These are phyloP conservation scores for Gobionotothen gibberifrons DNA, from an alignment of 2,797 vertebrate genomes.

Conservation along the genomic window DNA sequence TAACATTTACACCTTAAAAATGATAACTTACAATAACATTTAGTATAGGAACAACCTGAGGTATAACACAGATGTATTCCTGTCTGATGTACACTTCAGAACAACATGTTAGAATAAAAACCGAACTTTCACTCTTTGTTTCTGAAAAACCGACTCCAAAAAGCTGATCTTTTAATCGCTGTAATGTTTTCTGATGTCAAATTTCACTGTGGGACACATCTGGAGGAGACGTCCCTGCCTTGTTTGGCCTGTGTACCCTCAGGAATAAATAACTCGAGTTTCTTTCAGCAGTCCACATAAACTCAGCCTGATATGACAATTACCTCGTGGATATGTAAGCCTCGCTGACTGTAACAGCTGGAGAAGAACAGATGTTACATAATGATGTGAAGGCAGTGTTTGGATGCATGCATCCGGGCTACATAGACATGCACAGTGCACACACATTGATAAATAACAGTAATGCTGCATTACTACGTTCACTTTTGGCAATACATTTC, in stretches of 20 bases:
- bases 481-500: no score
- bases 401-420: not conserved
- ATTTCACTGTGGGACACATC: constrained; percentile 20
- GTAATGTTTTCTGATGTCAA: not conserved
- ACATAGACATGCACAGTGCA: no score
- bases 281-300: not conserved
- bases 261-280: constrained; percentile 9
- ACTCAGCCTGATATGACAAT: constrained; percentile 12
- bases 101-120: not conserved
- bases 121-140: not conserved
- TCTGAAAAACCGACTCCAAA: not conserved
- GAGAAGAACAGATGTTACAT: constrained; percentile 22
- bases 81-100: not conserved
- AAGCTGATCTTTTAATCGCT: not conserved
- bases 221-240: constrained; percentile 5
- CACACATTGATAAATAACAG: no score
- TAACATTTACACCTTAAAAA: not conserved
- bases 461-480: no score
- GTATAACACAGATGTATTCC: not conserved
- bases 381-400: constrained; percentile 16
- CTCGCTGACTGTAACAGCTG: constrained; percentile 30
- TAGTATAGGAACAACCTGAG: not conserved
- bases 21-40: not conserved
- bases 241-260: not conserved
- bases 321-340: not conserved